Conservation (phyloP, 2,888 invertebrate genomes). For the Sinhomidia bicolor region DNA sequence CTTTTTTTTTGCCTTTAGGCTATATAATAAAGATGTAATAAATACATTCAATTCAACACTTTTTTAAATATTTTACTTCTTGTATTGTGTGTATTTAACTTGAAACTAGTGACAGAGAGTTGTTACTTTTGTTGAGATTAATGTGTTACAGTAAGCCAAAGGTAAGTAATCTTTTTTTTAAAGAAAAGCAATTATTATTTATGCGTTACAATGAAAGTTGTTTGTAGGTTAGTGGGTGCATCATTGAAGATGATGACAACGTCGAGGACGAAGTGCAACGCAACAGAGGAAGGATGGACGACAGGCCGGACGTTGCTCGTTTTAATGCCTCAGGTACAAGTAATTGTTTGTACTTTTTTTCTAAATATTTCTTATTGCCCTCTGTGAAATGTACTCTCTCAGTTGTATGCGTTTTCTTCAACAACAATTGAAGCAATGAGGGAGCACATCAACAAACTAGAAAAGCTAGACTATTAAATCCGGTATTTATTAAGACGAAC, state of each 20-base stretch:
- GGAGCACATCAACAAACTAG: constrained; percentile 43
- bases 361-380: constrained; percentile 40
- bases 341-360: constrained; percentile 43
- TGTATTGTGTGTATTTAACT: neutral
- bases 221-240: constrained; percentile 74
- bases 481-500: constrained; percentile 60
- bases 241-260: constrained; percentile 24
- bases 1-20: too few relatives aligned
- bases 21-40: too few relatives aligned
- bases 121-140: neutral
- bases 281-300: constrained; percentile 39
- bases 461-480: constrained; percentile 68
- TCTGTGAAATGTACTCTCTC: constrained; percentile 10
- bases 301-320: constrained; percentile 51
- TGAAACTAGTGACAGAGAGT: too few relatives aligned
- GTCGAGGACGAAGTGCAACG: constrained; percentile 22
- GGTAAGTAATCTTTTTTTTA: constrained; percentile 58
- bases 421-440: constrained; percentile 6
- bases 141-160: constrained; percentile 72
- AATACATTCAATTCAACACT: too few relatives aligned
- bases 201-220: constrained; percentile 67
- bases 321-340: constrained; percentile 42
- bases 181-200: constrained; percentile 71
- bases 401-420: neutral
- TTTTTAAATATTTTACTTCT: too few relatives aligned